These are phyloP conservation scores for Gerosis bhagava DNA, from an alignment of 2,888 invertebrate genomes.

Conservation along the genomic window DNA sequence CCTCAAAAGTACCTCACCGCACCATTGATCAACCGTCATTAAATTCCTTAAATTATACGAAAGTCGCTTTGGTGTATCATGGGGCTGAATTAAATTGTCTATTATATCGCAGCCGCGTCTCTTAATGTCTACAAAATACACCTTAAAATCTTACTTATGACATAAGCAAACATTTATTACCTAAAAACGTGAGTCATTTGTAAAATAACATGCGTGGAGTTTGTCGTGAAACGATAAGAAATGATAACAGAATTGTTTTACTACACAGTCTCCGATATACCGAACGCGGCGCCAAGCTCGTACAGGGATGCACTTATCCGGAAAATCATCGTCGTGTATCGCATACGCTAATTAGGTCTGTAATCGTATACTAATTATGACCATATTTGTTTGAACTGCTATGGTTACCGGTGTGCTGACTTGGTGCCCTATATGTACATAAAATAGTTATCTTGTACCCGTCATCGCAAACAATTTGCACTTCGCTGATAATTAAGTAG, in stretches of 20 bases:
- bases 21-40: too few species aligned
- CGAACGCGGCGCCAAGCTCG: slow-evolving; percentile 16
- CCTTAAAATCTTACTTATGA: too few species aligned
- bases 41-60: too few species aligned
- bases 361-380: slow-evolving; percentile 22
- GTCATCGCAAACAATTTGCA: slow-evolving; percentile 18
- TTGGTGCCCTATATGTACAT: slow-evolving; percentile 4
- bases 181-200: slow-evolving; percentile 17
- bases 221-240: slow-evolving; percentile 13
- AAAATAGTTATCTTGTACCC: not conserved
- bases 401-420: not conserved
- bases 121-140: too few species aligned
- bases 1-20: too few species aligned
- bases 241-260: slow-evolving; percentile 11
- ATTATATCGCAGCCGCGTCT: too few species aligned
- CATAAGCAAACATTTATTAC: too few species aligned
- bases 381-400: slow-evolving; percentile 13
- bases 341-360: slow-evolving; percentile 13
- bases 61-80: too few species aligned
- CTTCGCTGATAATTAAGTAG: slow-evolving; percentile 7
- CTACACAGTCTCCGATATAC: slow-evolving; percentile 13
- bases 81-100: too few species aligned
- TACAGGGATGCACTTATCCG: slow-evolving; percentile 9
- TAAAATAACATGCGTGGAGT: slow-evolving; percentile 8
- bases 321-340: slow-evolving; percentile 6